Evolutionary conservation across 2,888 invertebrate genomes (phyloP).

Genomic region (Dione juno): DNA sequence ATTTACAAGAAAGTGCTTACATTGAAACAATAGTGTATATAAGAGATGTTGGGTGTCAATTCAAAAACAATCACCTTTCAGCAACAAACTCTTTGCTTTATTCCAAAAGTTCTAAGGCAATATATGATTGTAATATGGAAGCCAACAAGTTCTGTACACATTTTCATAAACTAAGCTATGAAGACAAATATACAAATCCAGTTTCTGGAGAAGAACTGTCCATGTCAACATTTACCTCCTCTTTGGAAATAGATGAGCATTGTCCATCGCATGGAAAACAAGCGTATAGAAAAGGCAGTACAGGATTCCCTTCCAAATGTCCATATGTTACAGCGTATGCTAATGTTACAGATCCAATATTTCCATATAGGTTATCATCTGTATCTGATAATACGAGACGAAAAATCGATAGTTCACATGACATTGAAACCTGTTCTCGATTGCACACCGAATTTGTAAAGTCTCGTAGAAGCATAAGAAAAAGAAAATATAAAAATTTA

Average conservation of each 20-base stretch:
- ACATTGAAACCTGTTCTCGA: conserved; percentile 26
- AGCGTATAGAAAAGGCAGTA: conserved; percentile 31
- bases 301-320: conserved; percentile 53
- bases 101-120: conserved; percentile 59
- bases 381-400: conserved; percentile 25
- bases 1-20: conserved; percentile 29
- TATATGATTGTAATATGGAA: conserved; percentile 56
- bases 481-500: conserved; percentile 61
- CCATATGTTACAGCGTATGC: conserved; percentile 56
- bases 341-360: conserved; percentile 44
- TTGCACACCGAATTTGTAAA: conserved; percentile 47
- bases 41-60: conserved; percentile 77
- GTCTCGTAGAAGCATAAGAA: conserved; percentile 56
- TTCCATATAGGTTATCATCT: conserved; percentile 40
- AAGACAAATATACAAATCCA: conserved; percentile 64
- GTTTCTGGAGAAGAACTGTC: conserved; percentile 53
- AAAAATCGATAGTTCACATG: conserved; percentile 23
- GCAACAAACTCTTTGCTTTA: conserved; percentile 54
- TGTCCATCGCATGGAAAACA: conserved; percentile 59
- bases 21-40: conserved; percentile 67
- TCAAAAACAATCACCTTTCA: conserved; percentile 56
- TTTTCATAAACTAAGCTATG: conserved; percentile 61
- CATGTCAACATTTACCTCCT: conserved; percentile 55
- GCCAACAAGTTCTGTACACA: conserved; percentile 56
- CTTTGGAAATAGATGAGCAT: conserved; percentile 56